Conservation (phyloP, 2,797 vertebrate species). For the Neosalanx taihuensis region DNA sequence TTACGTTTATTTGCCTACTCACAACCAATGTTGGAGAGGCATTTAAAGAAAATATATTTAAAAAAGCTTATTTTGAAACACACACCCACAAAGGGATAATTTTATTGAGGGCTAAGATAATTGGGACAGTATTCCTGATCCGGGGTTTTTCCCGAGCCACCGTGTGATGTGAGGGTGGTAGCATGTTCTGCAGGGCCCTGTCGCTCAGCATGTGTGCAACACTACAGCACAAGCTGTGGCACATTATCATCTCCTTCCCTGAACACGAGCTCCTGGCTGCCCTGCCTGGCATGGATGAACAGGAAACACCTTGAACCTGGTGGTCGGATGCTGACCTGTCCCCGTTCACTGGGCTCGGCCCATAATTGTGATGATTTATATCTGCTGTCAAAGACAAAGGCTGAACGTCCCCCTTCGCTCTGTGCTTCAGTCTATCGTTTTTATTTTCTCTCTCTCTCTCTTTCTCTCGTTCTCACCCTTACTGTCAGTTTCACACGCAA, state of each 20-base stretch:
- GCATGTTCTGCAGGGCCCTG: no score
- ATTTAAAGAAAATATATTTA: no score
- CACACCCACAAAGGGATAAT: no score
- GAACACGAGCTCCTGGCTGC: constrained; percentile 46
- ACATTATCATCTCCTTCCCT: constrained; percentile 50
- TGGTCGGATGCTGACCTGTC: constrained; percentile 63
- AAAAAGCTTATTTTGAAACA: no score
- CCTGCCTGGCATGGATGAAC: constrained; percentile 55
- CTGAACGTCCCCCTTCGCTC: constrained; percentile 35
- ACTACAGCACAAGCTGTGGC: constrained; percentile 19
- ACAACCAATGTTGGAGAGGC: not conserved
- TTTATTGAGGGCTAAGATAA: no score
- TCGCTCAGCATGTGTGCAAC: not conserved
- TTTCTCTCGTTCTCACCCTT: not conserved
- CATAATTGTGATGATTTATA: constrained; percentile 74
- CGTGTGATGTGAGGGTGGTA: no score
- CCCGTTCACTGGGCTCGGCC: constrained; percentile 55
- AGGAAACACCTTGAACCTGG: constrained; percentile 68
- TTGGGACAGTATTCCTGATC: no score
- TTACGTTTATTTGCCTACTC: not conserved
- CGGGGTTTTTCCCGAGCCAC: no score
- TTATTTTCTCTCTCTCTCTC: constrained; percentile 9
- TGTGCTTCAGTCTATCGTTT: constrained; percentile 13
- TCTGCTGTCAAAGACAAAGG: constrained; percentile 57
- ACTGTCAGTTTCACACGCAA: not conserved